A percentile compares a stretch with the other conserved stretches of the same genome.
Evolutionary conservation across 2,888 invertebrate species (phyloP).

Genomic region (Idaea aversata): DNA sequence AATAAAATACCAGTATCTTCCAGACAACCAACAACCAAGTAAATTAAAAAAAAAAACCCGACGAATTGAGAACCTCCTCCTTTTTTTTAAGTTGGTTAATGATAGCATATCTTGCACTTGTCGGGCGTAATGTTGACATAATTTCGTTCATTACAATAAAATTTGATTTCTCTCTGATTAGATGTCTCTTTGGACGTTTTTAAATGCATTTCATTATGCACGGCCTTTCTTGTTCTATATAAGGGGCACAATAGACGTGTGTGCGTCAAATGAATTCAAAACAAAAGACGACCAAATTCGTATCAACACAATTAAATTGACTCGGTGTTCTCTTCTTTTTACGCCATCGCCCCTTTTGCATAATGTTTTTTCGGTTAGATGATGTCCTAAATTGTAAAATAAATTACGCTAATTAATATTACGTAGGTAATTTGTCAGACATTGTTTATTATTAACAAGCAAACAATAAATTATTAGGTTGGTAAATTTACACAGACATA

Average conservation of each 20-base stretch:
- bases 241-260: too few species aligned
- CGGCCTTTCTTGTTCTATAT: too few species aligned
- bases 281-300: neutral
- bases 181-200: neutral
- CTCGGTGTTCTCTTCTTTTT: neutral
- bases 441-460: neutral
- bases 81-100: too few species aligned
- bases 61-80: too few species aligned
- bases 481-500: neutral
- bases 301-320: neutral
- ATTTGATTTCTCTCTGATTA: neutral
- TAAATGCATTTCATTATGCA: neutral
- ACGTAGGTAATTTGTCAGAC: neutral
- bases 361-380: neutral
- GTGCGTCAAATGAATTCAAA: neutral
- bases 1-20: too few species aligned
- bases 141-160: neutral
- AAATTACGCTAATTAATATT: neutral
- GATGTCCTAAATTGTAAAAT: neutral
- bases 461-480: neutral
- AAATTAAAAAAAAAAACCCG: too few species aligned
- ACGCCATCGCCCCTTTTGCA: neutral
- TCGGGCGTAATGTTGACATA: neutral
- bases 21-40: too few species aligned
- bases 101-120: neutral